Evolutionary conservation across 2,113 vertebrate genomes (phyloP).

Genomic region (Gadus macrocephalus): DNA sequence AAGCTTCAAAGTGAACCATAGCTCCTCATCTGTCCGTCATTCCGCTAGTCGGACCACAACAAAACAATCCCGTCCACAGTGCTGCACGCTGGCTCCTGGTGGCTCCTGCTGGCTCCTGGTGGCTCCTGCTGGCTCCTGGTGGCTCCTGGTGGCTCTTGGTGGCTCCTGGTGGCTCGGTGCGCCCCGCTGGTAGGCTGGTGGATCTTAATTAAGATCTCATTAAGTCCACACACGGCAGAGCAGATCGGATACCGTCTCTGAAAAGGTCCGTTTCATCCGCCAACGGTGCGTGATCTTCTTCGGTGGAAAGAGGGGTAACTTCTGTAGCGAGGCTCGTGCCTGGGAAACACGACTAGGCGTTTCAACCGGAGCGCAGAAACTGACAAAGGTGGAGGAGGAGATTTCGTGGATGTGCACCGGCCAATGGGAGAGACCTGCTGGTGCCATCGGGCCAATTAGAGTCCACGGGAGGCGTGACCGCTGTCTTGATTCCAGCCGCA

Average conservation of each 20-base stretch:
- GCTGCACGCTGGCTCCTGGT: constrained; percentile 21
- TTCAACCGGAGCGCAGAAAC: constrained; percentile 29
- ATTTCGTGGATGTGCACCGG: constrained; percentile 52
- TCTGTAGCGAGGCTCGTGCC: not conserved
- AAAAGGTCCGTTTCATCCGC: not conserved
- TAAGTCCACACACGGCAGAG: not conserved
- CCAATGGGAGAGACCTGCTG: constrained; percentile 56
- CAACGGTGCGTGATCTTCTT: not conserved
- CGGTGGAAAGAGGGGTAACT: not conserved
- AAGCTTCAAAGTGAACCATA: constrained; percentile 56
- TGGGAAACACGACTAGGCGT: not conserved
- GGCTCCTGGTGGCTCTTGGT: not conserved
- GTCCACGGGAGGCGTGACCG: constrained; percentile 41
- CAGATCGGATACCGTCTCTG: not conserved
- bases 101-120: not conserved
- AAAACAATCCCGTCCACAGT: constrained; percentile 3
- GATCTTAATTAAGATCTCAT: not conserved
- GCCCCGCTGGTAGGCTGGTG: constrained; percentile 35
- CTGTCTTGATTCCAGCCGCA: constrained; percentile 3
- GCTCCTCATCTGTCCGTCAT: constrained; percentile 43
- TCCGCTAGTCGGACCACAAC: constrained; percentile 29
- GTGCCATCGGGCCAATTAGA: constrained; percentile 55
- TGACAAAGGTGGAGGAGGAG: constrained; percentile 71
- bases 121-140: not conserved
- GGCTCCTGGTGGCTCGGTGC: not conserved